Conservation (phyloP, 2,113 vertebrate species). For the Tragelaphus scriptus region DNA sequence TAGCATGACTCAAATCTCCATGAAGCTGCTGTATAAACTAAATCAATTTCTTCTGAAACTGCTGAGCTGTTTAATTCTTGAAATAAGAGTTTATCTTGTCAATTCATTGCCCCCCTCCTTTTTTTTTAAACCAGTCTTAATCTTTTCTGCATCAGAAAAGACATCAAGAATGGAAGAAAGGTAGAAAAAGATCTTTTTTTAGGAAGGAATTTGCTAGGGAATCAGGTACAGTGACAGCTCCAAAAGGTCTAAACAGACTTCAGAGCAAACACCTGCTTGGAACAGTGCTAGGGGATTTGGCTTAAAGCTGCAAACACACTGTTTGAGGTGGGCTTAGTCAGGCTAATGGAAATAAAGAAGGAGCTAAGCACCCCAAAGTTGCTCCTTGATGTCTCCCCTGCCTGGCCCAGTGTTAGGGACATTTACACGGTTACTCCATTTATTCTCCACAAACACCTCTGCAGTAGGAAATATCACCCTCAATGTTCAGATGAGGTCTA, state of each 20-base stretch:
- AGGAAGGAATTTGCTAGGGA: not conserved
- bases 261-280: not conserved
- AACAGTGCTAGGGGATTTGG: too few species aligned
- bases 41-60: not conserved
- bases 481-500: not conserved
- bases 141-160: not conserved
- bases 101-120: not conserved
- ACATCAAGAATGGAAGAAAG: not conserved
- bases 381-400: not conserved
- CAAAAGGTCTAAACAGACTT: not conserved
- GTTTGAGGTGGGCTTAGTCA: not conserved
- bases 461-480: not conserved
- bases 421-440: not conserved
- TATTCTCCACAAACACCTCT: not conserved
- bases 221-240: not conserved
- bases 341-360: not conserved
- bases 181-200: not conserved
- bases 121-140: not conserved
- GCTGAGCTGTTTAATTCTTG: not conserved
- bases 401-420: not conserved
- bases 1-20: not conserved
- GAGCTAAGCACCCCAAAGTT: not conserved
- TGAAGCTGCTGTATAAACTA: not conserved
- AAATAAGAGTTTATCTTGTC: not conserved
- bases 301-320: not conserved